Evolutionary conservation across 2,888 invertebrate genomes (phyloP), one percentile per base, ranked within the genome.

Genomic region (Podotricha telesiphe): DNA sequence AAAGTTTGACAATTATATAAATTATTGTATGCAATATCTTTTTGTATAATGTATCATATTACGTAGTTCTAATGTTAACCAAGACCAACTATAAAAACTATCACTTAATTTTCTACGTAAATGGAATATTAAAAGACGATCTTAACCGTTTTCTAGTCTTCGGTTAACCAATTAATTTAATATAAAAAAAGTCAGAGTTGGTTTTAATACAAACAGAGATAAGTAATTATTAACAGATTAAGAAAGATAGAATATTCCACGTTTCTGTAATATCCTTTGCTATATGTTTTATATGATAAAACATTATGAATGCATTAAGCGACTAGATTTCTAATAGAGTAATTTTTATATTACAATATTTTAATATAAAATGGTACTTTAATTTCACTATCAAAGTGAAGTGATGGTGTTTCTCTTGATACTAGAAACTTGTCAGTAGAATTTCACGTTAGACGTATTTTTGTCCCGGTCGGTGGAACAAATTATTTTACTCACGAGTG

Each of bases 401-500:
- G 22, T 13, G 28, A 10, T 28, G 22, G 22, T 58, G 42, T 45
- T 42, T 45, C 45, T 20, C 20, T 59, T 59, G 42, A 59, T 22
- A 45, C n/a, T 53, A 20, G 56, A 48, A 55, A 53, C 65, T 45
- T 59, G 48, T 56, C 50, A 37, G 47, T 56, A 68, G 48, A 51
- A 56, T 65, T 65, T 65, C 53, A n/a, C 68, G 51, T 68, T 40
- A 45, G 61, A 55, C 53, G 67, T 70, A 72, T 68, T 72, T 72
- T 70, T 63, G 48, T 67, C 65, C 48, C 58, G 42, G 68, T 68
- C 61, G 53, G 62, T 66, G 58, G 56, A 56, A 69, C 67, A 63
- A 70, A 69, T 75, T 71, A 75, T 73, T 77, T 74, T 65, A 61
- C 65, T 73, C 75, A 70, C 72, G 74, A 68, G 64, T 68, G 55